Evolutionary conservation across 1,140 invertebrate species (phyloP).

Genomic region (Drosophila aff.): DNA sequence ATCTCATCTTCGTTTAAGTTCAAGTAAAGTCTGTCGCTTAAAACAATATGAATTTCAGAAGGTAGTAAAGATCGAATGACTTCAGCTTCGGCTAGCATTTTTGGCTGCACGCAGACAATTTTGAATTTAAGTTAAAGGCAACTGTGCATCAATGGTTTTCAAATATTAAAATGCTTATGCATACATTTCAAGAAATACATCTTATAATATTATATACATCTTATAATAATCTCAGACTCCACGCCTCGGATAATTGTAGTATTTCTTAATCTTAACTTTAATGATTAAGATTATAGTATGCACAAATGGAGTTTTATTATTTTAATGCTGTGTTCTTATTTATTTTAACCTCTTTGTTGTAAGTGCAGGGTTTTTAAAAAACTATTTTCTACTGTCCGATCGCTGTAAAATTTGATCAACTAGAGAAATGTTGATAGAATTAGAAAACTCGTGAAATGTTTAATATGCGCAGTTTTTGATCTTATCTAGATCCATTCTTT

Average conservation of each 20-base stretch:
- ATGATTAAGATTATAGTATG: too few relatives aligned
- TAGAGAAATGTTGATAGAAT: too few relatives aligned
- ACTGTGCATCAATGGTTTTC: not conserved
- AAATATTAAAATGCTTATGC: not conserved
- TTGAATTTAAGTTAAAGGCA: not conserved
- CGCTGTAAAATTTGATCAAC: not conserved
- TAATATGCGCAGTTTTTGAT: too few relatives aligned
- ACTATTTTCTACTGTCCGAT: not conserved
- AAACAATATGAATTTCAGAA: not conserved
- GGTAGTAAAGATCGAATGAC: not conserved
- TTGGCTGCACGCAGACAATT: not conserved
- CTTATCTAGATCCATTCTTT: not conserved
- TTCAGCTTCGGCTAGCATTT: not conserved
- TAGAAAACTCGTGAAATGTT: not conserved
- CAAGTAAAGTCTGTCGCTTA: not conserved
- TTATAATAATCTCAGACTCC: not conserved
- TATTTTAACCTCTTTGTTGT: not conserved
- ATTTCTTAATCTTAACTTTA: not conserved
- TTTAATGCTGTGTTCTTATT: not conserved
- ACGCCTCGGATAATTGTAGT: not conserved
- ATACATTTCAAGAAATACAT: not conserved
- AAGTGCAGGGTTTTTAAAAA: too few relatives aligned
- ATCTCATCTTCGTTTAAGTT: not conserved
- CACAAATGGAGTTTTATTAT: not conserved
- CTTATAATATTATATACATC: not conserved